Evolutionary conservation across 2,113 vertebrate genomes (phyloP).

Genomic region (Oxygymnocypris stewartii): DNA sequence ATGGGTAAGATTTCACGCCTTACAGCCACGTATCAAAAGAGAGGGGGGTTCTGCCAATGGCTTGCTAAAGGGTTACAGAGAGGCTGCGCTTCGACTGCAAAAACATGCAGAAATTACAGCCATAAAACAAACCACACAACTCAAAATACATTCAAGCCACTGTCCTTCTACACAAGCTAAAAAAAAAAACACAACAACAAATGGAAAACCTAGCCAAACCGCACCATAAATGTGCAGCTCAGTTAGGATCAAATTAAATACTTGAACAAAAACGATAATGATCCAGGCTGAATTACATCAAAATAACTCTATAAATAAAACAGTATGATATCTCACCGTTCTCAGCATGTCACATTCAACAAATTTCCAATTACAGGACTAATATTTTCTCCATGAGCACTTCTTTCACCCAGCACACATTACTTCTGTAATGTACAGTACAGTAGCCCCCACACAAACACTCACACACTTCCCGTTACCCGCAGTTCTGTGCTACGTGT

Average conservation of each 20-base stretch:
- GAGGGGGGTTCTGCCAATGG: constrained; percentile 23
- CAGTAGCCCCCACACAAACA: constrained; percentile 37
- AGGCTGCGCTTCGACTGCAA: constrained; percentile 2
- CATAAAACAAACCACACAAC: constrained; percentile 31
- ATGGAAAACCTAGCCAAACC: background rate
- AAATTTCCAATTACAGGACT: constrained; percentile 49
- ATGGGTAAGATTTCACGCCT: constrained; percentile 56
- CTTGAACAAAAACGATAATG: background rate
- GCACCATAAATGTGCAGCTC: background rate
- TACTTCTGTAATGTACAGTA: background rate
- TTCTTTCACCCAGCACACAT: constrained; percentile 40
- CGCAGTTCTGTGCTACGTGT: background rate
- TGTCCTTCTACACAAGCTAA: background rate
- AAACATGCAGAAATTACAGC: constrained; percentile 19
- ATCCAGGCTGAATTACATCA: background rate
- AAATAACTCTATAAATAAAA: constrained; percentile 57
- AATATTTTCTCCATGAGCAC: constrained; percentile 27
- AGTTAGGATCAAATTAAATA: background rate
- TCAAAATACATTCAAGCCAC: constrained; percentile 16
- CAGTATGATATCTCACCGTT: constrained; percentile 60
- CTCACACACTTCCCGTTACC: constrained; percentile 48
- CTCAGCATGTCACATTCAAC: constrained; percentile 53
- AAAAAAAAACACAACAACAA: background rate
- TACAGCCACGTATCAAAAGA: constrained; percentile 23
- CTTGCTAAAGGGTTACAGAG: constrained; percentile 15